Percentiles rank a stretch among this genome's conserved stretches.
These are phyloP conservation scores for Drosophila sucinea DNA, from an alignment of 1,140 invertebrate species.

Conservation along the genomic window DNA sequence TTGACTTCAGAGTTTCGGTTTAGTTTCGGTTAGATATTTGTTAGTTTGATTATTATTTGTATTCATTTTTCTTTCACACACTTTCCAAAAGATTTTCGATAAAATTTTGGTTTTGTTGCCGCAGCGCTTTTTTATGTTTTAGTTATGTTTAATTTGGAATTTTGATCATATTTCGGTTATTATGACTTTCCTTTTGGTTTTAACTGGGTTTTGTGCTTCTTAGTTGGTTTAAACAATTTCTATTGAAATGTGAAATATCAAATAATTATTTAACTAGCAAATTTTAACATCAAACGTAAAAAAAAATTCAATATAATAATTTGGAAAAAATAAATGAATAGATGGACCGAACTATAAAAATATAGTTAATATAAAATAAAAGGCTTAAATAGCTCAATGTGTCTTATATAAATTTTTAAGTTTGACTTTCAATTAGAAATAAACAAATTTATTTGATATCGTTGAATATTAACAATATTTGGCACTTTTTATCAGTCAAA, in stretches of 20 bases:
- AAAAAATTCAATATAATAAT: neutral
- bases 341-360: too few relatives aligned
- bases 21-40: slow-evolving; percentile 31
- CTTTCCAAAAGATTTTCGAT: slow-evolving; percentile 27
- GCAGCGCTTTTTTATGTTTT: slow-evolving; percentile 64
- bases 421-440: neutral
- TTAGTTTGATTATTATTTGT: slow-evolving; percentile 17
- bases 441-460: neutral
- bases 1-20: slow-evolving; percentile 26
- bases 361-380: too few relatives aligned
- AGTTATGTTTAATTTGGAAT: slow-evolving; percentile 48
- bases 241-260: neutral
- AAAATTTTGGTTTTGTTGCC: slow-evolving; percentile 56
- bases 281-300: neutral
- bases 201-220: slow-evolving; percentile 2
- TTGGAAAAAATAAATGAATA: neutral
- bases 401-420: too few relatives aligned
- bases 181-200: neutral
- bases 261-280: neutral
- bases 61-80: slow-evolving; percentile 22
- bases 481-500: neutral
- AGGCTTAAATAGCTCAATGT: too few relatives aligned
- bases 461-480: slow-evolving; percentile 1
- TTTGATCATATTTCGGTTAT: slow-evolving; percentile 14
- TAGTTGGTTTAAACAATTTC: neutral